These are phyloP conservation scores for Paramormyrops kingsleyae DNA, from an alignment of 2,113 vertebrate species.

Conservation along the genomic window DNA sequence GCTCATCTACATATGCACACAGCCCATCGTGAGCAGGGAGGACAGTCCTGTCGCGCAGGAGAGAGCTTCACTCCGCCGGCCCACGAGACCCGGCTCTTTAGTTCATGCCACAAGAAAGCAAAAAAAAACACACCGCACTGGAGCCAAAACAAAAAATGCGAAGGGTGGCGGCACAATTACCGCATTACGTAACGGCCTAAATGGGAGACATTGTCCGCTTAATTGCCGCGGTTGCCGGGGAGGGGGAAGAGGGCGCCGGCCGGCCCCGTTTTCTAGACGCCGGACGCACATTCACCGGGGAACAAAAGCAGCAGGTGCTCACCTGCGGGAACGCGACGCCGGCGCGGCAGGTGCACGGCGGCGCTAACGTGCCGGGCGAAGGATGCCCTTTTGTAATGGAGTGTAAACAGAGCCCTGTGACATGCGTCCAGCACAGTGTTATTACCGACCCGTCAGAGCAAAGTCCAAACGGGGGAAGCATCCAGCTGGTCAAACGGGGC, in stretches of 20 bases:
- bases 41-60: not conserved
- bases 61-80: not conserved
- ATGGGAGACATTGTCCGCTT: not conserved
- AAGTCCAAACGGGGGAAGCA: not conserved
- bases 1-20: not conserved
- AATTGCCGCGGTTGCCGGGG: not conserved
- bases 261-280: not conserved
- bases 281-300: not conserved
- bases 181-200: not conserved
- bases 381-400: not conserved
- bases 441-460: not conserved
- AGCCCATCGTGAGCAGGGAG: not conserved
- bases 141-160: not conserved
- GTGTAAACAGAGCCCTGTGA: not conserved
- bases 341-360: not conserved
- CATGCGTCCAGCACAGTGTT: not conserved
- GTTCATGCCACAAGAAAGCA: not conserved
- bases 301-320: not conserved
- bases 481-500: not conserved
- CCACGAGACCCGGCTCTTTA: not conserved
- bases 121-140: not conserved
- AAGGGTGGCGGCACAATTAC: not conserved
- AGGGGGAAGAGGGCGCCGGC: not conserved
- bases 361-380: not conserved
- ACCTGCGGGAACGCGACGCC: not conserved